These are phyloP conservation scores for Coregonus sp. DNA, from an alignment of 2,797 vertebrate species.

Conservation along the genomic window DNA sequence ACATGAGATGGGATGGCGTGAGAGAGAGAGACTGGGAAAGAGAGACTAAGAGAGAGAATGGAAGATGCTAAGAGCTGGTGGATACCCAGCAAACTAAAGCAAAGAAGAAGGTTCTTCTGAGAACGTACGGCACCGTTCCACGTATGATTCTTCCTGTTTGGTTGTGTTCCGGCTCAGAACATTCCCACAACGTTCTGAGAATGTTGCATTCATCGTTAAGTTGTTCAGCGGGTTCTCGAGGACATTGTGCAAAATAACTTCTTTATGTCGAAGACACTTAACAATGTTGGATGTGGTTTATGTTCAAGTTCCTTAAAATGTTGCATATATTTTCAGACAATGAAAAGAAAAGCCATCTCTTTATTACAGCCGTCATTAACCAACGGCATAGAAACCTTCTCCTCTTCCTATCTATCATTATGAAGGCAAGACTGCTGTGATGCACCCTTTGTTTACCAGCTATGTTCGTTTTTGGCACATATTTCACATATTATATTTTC, in stretches of 20 bases:
- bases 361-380: no score
- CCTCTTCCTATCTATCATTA: not conserved
- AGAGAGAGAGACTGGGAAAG: constrained; percentile 37
- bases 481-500: constrained; percentile 4
- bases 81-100: constrained; percentile 40
- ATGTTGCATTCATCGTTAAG: not conserved
- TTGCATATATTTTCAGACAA: not conserved
- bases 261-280: not conserved
- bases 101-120: constrained; percentile 26
- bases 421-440: not conserved
- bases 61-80: constrained; percentile 45
- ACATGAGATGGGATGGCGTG: constrained; percentile 13
- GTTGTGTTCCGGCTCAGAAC: not conserved
- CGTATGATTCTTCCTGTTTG: not conserved
- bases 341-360: constrained; percentile 45
- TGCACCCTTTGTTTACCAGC: constrained; percentile 12
- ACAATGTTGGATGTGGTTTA: not conserved
- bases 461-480: constrained; percentile 6
- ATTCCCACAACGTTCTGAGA: not conserved
- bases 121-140: constrained; percentile 13
- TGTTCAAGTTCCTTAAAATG: not conserved
- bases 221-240: not conserved
- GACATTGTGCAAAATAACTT: constrained; percentile 1
- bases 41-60: constrained; percentile 61
- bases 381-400: not conserved